Base-by-base conservation (phyloP, 2,888 invertebrate species). In the Thera obeliscata region DNA sequence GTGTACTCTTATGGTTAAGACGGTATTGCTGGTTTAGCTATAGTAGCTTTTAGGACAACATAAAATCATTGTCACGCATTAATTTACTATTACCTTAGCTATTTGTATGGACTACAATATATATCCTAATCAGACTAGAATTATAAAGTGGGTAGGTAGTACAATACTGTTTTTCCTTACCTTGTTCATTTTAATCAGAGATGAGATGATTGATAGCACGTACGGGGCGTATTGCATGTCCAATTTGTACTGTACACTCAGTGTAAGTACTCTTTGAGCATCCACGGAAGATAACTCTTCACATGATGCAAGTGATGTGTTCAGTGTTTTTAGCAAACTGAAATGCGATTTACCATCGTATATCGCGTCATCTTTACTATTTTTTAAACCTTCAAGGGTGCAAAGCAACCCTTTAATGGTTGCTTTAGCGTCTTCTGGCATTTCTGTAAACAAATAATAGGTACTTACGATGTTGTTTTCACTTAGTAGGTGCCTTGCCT, bases 211-310 rank as follows among this genome's bases (percentile, higher is more conserved):
- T 11, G 63, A 54, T 22, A 63, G 35, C 49, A 66, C 22, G 35
- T 66, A 57, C 3, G 62, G 58, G 58, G 62, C 52, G 8, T 56
- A 59, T 64, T 48, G 46, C 56, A 69, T 38, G 49, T 66, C 61
- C 36, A 78, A 49, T 74, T 46, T 50, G 73, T 65, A 36, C 70
- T 46, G 48, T 72, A 74, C 69, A 69, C 71, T 63, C 69, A 79
- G 38, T 56, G 62, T 85, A 82, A 69, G 3, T 76, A 70, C 59
- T 62, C 64, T 70, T 22, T 70, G 56, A 48, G 64, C 67, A 11
- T 67, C 61, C 11, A 9, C 11, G 2, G 50, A 12, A 11, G 58
- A 41, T 41, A 70, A 33, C 9, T 48, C 61, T 5, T 60, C 48
- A 59, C 33, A 12, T 41, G 35, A n/a, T 8, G 11, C 33, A 33